Evolutionary conservation across 1,140 invertebrate species (phyloP), one percentile per base, ranked within the genome.

Genomic region (Odontomachus brunneus): DNA sequence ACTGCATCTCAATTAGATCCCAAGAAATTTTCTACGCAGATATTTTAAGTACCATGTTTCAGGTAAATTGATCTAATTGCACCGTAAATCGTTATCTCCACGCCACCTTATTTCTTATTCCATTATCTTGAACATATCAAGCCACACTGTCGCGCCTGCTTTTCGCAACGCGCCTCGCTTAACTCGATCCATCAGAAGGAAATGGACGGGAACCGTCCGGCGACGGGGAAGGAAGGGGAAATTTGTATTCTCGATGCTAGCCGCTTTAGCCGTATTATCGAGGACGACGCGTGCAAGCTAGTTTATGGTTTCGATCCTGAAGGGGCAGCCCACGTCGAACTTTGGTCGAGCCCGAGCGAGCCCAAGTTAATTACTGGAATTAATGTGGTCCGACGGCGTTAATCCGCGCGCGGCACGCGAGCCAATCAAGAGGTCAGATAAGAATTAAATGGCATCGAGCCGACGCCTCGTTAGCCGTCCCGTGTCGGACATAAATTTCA

Each of bases 391-490:
- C 84, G 87, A 75, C 74, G 85, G 89, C 85, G 87, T 87, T 90
- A 90, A 89, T 91, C 85, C 89, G 87, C 59, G 84, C 71, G 55
- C 60, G 86, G 89, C 91, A 91, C 90, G 90, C 91, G 87, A 92
- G 85, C 88, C 89, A 89, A 91, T 91, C 90, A 85, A 91, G 84
- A 74, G 69, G 83, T 59, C 67, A 89, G 91, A 92, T 92, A 92
- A 89, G 91, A 91, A 92, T 91, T 89, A 89, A 91, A 90, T 85
- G 86, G 76, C 88, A 91, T 91, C 85, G 87, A 60, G 57, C 89
- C 75, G 86, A 88, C 89, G 86, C 86, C 91, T 91, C 83, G 89
- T 92, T 92, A 92, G 89, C 86, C 69, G 76, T 66, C 62, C 67
- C 84, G 69, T 85, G 88, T 89, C 85, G 81, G 82, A 87, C 88